Base-by-base conservation (phyloP, 2,113 vertebrate species). In the Ginglymostoma cirratum region DNA sequence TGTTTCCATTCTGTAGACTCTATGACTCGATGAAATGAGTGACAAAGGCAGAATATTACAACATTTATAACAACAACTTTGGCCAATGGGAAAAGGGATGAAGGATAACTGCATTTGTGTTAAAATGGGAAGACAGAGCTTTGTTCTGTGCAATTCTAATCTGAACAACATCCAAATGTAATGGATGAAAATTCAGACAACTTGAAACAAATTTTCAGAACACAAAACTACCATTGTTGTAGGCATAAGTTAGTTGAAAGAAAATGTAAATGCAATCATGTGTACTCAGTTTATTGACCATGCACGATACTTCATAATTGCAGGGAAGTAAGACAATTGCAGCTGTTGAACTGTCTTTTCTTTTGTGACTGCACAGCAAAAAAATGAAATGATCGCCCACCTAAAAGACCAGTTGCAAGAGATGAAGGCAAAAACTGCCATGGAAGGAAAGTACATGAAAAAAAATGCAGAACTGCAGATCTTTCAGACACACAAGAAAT, bases 401-500 rank as follows among this genome's bases (percentile, higher is more conserved):
- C 97, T 99, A 87, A 97, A 97, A 96, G 97, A 98, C 2, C 97
- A 98, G 96, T 96, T 98, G 72, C 98, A 98, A 96, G 97, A 98
- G 96, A 96, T 96, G 96, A 98, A 97, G 2, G 97, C 98, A 34
- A 98, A 96, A 97, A 96, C 96, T 0, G 96, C 96, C 65, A 97
- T 97, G 97, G 97, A 98, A 96, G 97, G 96, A 92, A 95, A 96
- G 80, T 98, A 98, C 21, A 96, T 97, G 96, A 98, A 97, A 96
- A 98, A 94, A 96, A 97, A 96, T 45, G 96, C 97, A 0, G 97
- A 98, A 21, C 97, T 98, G 76, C 97, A 98, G 96, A 89, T 98
- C 76, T 96, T 96, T 6, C 98, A 98, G 96, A 98, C 96, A 10
- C 97, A 97, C 96, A 98, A 97, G 96, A 97, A 97, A 69, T 98